phyloP scores from a whole-genome alignment of 2,113 vertebrate genomes.

The Macaca mulatta region DNA sequence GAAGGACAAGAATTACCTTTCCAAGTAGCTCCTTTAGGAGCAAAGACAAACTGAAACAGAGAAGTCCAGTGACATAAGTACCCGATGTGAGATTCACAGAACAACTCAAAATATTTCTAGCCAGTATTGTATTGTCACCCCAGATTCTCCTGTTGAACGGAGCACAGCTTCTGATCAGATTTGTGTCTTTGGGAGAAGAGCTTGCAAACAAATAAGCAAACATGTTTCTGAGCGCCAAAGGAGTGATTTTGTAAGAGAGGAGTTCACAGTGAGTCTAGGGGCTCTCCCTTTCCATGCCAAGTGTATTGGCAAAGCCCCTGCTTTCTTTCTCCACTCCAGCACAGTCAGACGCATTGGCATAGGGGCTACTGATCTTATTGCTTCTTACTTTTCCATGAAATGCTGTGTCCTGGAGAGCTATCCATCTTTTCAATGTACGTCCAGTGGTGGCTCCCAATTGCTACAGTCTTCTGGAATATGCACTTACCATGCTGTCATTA shows the following conservation, averaged over 20 bases:
- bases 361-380: background rate
- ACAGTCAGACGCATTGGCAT: no score
- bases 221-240: background rate
- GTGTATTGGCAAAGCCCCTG: no score
- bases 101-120: background rate
- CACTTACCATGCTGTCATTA: background rate
- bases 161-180: background rate
- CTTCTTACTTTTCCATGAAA: background rate
- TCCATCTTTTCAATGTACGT: background rate
- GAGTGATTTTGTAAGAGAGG: background rate
- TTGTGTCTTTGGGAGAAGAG: background rate
- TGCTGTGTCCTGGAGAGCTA: background rate
- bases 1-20: background rate
- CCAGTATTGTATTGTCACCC: background rate
- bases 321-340: background rate
- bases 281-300: accelerated
- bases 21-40: background rate
- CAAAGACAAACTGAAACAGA: background rate
- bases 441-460: background rate
- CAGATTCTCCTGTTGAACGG: background rate
- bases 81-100: background rate
- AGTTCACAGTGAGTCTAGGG: background rate
- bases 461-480: background rate
- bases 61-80: background rate
- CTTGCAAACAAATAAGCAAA: background rate